Percentiles rank a stretch among this genome's conserved stretches.
These are phyloP conservation scores for Lepidochitona cinerea DNA, from an alignment of 2,888 invertebrate genomes.

Conservation along the genomic window DNA sequence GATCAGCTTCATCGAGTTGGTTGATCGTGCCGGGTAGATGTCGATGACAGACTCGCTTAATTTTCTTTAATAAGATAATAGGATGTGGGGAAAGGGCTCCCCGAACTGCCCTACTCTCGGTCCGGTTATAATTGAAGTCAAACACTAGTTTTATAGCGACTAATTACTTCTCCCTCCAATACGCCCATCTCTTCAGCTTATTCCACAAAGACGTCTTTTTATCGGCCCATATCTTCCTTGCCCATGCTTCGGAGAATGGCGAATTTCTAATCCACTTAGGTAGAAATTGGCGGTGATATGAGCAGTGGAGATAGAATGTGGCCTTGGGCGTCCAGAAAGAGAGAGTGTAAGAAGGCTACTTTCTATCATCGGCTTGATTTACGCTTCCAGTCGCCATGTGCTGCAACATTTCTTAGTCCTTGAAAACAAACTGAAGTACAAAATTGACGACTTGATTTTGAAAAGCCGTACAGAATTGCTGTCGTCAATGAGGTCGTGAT, in stretches of 20 bases:
- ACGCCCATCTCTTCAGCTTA: not conserved
- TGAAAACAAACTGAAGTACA: too few species aligned
- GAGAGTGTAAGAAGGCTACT: too few species aligned
- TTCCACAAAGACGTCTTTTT: conserved; percentile 1
- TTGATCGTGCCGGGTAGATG: not conserved
- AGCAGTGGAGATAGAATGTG: not conserved
- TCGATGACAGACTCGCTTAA: not conserved
- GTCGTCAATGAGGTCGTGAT: too few species aligned
- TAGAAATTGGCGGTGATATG: not conserved
- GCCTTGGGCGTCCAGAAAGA: too few species aligned
- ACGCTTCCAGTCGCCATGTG: too few species aligned
- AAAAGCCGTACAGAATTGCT: too few species aligned
- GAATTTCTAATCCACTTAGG: not conserved
- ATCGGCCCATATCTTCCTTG: not conserved
- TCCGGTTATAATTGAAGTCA: conserved; percentile 4
- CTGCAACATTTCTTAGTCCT: too few species aligned
- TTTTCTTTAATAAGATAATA: not conserved
- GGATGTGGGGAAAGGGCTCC: not conserved
- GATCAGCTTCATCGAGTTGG: not conserved
- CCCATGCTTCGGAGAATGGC: not conserved
- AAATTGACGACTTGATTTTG: too few species aligned
- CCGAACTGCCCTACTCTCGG: not conserved
- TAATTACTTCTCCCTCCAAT: not conserved
- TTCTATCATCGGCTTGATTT: too few species aligned
- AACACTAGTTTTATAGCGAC: conserved; percentile 3